Conservation (phyloP, 2,888 invertebrate species). For the Caenorhabditis becei region DNA sequence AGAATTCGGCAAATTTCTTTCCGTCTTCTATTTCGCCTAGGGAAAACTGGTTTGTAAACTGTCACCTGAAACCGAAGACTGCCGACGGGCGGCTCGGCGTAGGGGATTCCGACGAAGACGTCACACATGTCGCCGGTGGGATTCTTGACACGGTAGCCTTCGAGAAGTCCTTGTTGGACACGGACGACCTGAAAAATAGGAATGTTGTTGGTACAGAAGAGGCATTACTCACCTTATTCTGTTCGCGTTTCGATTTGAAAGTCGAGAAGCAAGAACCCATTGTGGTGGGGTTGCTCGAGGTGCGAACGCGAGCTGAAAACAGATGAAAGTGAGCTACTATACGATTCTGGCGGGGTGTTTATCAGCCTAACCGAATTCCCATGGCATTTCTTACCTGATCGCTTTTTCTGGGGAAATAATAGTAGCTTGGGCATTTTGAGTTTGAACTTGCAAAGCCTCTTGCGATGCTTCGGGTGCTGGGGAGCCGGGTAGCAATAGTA, state of each 20-base stretch:
- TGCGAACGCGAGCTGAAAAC: constrained; percentile 60
- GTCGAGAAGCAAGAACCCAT: constrained; percentile 59
- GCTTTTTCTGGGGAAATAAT: constrained; percentile 18
- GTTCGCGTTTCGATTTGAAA: constrained; percentile 32
- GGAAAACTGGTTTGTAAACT: constrained; percentile 40
- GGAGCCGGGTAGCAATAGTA: constrained; percentile 11
- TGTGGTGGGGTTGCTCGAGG: constrained; percentile 49
- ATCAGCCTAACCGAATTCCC: neutral
- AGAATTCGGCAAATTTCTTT: constrained; percentile 53
- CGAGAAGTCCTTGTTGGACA: constrained; percentile 56
- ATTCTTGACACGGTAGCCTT: constrained; percentile 41
- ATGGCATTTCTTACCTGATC: constrained; percentile 29
- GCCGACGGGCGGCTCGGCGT: constrained; percentile 67
- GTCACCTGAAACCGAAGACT: constrained; percentile 68
- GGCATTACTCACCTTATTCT: constrained; percentile 27
- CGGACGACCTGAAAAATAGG: constrained; percentile 39
- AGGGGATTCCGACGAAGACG: constrained; percentile 70
- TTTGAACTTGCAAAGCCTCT: constrained; percentile 39
- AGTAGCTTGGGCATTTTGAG: constrained; percentile 49
- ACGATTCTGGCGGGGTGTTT: neutral
- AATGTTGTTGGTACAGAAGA: neutral
- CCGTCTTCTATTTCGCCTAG: too few species aligned
- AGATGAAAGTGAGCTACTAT: neutral
- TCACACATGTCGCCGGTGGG: constrained; percentile 57
- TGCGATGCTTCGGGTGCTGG: constrained; percentile 10